phyloP scores from a whole-genome alignment of 2,888 invertebrate genomes.

The Phyto melanocephala region DNA sequence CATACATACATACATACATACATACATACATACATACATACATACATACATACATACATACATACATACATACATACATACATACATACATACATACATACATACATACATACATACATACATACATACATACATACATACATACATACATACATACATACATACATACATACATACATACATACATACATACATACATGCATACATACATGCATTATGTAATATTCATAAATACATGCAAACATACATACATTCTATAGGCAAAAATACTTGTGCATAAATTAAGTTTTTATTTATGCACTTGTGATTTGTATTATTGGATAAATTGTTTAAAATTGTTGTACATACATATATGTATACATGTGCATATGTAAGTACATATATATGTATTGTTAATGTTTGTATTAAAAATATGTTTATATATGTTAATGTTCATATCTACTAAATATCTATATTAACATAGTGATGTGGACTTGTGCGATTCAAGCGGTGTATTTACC shows the following conservation, averaged over 20 bases:
- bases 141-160: neutral
- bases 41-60: neutral
- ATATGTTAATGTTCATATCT: neutral
- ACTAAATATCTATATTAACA: no score
- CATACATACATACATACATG: neutral
- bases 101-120: neutral
- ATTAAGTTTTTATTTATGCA: constrained; percentile 42
- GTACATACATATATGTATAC: no score
- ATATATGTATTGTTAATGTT: neutral
- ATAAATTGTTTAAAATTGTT: constrained; percentile 14
- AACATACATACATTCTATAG: neutral
- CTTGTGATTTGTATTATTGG: constrained; percentile 27
- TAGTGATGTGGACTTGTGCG: no score
- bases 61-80: neutral
- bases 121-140: neutral
- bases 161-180: neutral
- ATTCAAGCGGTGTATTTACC: no score
- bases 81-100: neutral
- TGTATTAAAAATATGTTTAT: constrained; percentile 11
- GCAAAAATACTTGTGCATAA: constrained; percentile 11
- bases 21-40: neutral
- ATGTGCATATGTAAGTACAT: neutral
- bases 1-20: neutral
- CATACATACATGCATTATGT: neutral
- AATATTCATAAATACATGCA: no score